Percentiles rank a stretch among this genome's conserved stretches.
Conservation (phyloP, 2,797 vertebrate genomes). For the Lutra lutra region DNA sequence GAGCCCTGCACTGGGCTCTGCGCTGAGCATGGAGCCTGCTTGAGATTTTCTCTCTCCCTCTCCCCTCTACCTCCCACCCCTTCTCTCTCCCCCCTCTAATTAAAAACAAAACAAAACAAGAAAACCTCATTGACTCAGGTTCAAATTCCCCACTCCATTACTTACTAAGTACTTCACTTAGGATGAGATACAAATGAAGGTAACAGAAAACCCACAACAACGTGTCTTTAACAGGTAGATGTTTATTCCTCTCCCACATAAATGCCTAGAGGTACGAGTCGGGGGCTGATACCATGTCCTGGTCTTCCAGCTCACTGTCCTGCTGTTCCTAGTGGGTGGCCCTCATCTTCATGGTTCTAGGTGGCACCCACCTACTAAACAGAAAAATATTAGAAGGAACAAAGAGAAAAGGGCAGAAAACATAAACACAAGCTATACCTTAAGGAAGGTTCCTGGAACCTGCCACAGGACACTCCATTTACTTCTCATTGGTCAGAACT, state of each 20-base stretch:
- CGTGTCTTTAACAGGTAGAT: not conserved
- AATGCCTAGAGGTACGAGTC: not conserved
- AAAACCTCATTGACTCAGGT: not conserved
- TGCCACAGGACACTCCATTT: not conserved
- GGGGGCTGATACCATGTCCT: not conserved
- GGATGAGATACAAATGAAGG: not conserved
- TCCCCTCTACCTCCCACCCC: too few relatives aligned
- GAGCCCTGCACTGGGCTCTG: too few relatives aligned
- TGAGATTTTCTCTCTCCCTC: too few relatives aligned
- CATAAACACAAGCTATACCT: not conserved
- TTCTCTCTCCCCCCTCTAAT: too few relatives aligned
- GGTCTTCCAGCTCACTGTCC: not conserved
- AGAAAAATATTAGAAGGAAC: not conserved
- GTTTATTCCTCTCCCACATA: not conserved
- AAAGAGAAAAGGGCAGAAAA: not conserved
- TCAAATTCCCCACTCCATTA: not conserved
- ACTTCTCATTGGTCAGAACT: not conserved
- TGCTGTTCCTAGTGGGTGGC: not conserved
- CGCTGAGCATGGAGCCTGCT: too few relatives aligned
- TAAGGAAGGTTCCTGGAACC: not conserved
- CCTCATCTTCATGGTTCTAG: not conserved
- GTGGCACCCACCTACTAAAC: not conserved
- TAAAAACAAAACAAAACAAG: too few relatives aligned
- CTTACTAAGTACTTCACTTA: not conserved
- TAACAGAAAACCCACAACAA: not conserved